Evolutionary conservation across 2,888 invertebrate genomes (phyloP).

Genomic region (Epirrita christyi): DNA sequence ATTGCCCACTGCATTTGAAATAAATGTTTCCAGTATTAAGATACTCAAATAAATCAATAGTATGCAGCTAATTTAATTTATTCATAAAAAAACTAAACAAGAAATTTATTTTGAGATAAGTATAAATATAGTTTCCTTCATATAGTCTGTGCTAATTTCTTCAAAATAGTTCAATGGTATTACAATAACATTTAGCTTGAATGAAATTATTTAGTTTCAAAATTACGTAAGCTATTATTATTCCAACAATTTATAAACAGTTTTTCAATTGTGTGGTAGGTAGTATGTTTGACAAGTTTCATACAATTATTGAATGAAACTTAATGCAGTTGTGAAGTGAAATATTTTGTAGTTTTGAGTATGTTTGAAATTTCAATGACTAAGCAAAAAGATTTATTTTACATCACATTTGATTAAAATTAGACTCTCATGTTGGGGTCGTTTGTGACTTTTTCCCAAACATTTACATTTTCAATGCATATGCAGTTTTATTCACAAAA

Average conservation of each 20-base stretch:
- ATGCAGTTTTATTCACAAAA: neutral
- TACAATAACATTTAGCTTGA: conserved; percentile 15
- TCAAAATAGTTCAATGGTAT: conserved; percentile 20
- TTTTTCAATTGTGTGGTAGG: conserved; percentile 47
- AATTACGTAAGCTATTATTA: conserved; percentile 23
- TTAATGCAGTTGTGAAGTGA: conserved; percentile 40
- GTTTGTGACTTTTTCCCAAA: too few species aligned
- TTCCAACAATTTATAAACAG: conserved; percentile 21
- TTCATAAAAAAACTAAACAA: too few species aligned
- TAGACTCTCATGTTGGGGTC: too few species aligned
- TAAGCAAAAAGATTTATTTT: conserved; percentile 6
- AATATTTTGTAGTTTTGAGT: conserved; percentile 25
- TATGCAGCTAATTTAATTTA: too few species aligned
- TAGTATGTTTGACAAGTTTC: conserved; percentile 52
- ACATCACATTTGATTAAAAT: conserved; percentile 3
- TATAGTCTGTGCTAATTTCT: neutral
- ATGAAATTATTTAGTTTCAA: conserved; percentile 28
- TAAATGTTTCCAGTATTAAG: neutral
- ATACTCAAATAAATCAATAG: too few species aligned
- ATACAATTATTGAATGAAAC: conserved; percentile 39
- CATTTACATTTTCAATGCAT: neutral
- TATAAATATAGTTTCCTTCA: too few species aligned
- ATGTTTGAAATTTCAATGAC: conserved; percentile 17
- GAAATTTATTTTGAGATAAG: too few species aligned
- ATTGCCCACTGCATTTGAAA: neutral